Evolutionary conservation across 1,140 invertebrate species (phyloP).

Genomic region (Drosophila kohkoa): DNA sequence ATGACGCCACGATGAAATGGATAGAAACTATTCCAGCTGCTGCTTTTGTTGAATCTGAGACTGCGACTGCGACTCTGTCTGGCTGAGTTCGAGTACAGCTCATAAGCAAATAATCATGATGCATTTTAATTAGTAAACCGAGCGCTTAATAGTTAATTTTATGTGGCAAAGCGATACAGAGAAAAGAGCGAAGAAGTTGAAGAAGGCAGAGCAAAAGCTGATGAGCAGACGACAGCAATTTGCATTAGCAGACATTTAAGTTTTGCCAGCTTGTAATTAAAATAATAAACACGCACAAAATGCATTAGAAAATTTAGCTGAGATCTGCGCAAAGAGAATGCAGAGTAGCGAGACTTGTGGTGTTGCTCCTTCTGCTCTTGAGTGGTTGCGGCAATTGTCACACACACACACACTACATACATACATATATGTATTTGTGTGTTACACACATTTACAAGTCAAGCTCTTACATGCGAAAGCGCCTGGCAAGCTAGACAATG

Average conservation of each 20-base stretch:
- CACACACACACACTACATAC: constrained; percentile 8
- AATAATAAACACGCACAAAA: constrained; percentile 82
- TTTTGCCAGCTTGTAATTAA: constrained; percentile 74
- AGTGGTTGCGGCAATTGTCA: constrained; percentile 25
- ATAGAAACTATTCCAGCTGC: constrained; percentile 27
- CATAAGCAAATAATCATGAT: constrained; percentile 74
- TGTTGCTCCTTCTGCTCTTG: constrained; percentile 7
- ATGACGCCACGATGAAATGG: constrained; percentile 51
- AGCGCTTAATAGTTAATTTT: constrained; percentile 77
- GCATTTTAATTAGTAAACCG: constrained; percentile 75
- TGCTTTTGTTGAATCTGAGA: background rate
- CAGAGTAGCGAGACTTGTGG: background rate
- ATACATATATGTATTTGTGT: background rate
- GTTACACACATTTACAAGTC: constrained; percentile 5
- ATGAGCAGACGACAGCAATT: constrained; percentile 56
- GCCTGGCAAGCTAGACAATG: constrained; percentile 50
- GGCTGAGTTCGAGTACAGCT: constrained; percentile 24
- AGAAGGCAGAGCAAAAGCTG: background rate
- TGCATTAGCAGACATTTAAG: constrained; percentile 68
- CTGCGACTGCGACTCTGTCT: background rate
- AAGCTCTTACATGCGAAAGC: constrained; percentile 14
- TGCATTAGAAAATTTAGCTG: constrained; percentile 71
- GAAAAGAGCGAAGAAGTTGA: background rate
- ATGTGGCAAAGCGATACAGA: constrained; percentile 1
- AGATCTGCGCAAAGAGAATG: constrained; percentile 36